Conservation (phyloP, 2,797 vertebrate genomes). For the Dallia pectoralis region DNA sequence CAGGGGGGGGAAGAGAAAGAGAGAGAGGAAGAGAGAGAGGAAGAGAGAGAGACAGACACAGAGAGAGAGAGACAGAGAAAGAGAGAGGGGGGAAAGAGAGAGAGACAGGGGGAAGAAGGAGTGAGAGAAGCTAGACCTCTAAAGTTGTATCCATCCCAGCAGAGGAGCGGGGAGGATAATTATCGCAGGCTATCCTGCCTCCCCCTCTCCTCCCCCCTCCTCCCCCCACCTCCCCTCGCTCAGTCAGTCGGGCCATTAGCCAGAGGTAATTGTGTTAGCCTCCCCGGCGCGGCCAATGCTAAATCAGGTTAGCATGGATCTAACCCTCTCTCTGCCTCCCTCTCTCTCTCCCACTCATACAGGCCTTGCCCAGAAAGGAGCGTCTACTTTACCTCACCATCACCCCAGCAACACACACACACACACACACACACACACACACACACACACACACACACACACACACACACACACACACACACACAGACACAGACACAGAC, state of each 20-base stretch:
- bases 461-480: conserved; percentile 38
- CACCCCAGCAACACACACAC: conserved; percentile 68
- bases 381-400: conserved; percentile 72
- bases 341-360: conserved; percentile 23
- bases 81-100: conserved; percentile 18
- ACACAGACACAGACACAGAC: not conserved
- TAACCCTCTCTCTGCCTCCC: conserved; percentile 58
- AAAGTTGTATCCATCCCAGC: conserved; percentile 75
- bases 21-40: conserved; percentile 35
- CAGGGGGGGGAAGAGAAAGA: conserved; percentile 46
- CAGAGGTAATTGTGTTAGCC: conserved; percentile 94
- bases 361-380: conserved; percentile 69
- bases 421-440: not conserved
- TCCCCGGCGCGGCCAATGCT: conserved; percentile 87
- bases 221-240: conserved; percentile 74
- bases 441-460: conserved; percentile 12
- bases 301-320: conserved; percentile 99
- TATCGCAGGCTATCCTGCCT: conserved; percentile 38
- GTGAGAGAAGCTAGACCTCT: conserved; percentile 56
- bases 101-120: conserved; percentile 41
- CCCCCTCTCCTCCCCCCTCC: conserved; percentile 52
- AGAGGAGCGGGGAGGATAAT: not conserved
- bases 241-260: conserved; percentile 90
- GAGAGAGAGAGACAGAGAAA: conserved; percentile 53
- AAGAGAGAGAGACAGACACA: conserved; percentile 54